These are phyloP conservation scores for Machaerirhynchus nigripectus DNA, from an alignment of 2,113 vertebrate genomes.

Conservation along the genomic window DNA sequence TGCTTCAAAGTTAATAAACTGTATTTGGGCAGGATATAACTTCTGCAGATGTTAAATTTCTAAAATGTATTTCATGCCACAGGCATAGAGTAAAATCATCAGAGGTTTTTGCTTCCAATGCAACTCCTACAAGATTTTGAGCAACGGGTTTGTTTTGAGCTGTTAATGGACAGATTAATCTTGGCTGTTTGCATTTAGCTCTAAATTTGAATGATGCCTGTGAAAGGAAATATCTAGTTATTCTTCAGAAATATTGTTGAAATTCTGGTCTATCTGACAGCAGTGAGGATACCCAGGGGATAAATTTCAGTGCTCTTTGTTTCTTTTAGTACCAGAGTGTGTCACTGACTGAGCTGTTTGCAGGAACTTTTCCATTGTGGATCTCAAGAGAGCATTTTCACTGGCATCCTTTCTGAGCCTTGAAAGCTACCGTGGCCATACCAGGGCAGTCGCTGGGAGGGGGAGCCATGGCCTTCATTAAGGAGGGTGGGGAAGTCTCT, in stretches of 20 bases:
- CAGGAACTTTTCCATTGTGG: not conserved
- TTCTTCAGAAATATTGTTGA: slow-evolving; percentile 35
- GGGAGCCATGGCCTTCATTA: not conserved
- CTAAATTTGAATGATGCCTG: not conserved
- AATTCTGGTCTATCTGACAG: not conserved
- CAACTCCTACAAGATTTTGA: not conserved
- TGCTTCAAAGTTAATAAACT: slow-evolving; percentile 16
- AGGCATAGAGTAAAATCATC: not conserved
- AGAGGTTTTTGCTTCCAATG: not conserved
- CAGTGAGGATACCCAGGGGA: not conserved
- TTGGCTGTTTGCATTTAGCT: not conserved
- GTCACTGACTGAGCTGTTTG: not conserved
- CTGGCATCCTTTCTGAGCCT: not conserved
- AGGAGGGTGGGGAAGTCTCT: not conserved
- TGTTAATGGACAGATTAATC: slow-evolving; percentile 33
- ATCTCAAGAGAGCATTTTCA: not conserved
- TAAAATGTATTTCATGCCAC: not conserved
- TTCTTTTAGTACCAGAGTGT: not conserved
- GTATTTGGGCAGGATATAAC: not conserved
- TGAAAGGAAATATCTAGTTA: not conserved
- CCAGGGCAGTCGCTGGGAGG: not conserved
- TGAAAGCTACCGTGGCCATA: fast-evolving
- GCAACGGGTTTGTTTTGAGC: not conserved
- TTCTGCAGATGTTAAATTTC: not conserved
- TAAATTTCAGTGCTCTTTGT: not conserved